Base-by-base conservation (phyloP, 1,140 invertebrate genomes). In the Zaprionus gabonicus region DNA sequence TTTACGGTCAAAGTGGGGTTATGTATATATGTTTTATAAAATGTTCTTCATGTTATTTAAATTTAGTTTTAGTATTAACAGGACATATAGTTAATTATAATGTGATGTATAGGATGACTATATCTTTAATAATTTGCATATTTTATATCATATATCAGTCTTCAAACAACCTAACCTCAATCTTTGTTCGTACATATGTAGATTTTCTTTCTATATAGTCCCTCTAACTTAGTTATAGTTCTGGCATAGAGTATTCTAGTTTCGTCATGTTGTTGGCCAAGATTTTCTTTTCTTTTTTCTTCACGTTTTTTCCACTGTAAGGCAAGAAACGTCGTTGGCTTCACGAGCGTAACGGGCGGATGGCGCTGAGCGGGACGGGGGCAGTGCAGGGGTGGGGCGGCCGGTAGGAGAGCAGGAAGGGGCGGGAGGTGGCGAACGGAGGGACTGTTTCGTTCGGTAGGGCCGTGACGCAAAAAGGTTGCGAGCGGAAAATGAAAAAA, bases 401-500 rank as follows among this genome's bases (percentile, higher is more conserved):
- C 9, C 15, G 31, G 20, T 9, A 23, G 38, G 12, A 23, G 38
- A 28, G n/a, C 15, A 31, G 38, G 4, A 6, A 6, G n/a, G 15
- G 41, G 41, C 15, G 15, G 41, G 6, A 7, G 41, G n/a, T n/a
- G n/a, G n/a, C 15, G n/a, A 15, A 55, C 49, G 27, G 51, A 25
- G 66, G 60, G 46, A 53, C n/a, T 34, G 56, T 51, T 73, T 64
- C 55, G 56, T 73, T 64, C 55, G 44, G 69, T 51, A 71, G 63
- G 51, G 71, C 58, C 58, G 64, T 74, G 68, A 79, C 78, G 78
- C 76, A 88, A 88, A 88, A 88, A 88, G 85, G 84, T 88, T 90
- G 81, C 84, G 81, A 88, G 81, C 76, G 84, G 85, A 84, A 85
- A 88, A 88, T 88, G 81, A 84, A 88, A 88, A 87, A 88, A 88